Conservation (phyloP, 2,888 invertebrate genomes). For the Andrena minutula region DNA sequence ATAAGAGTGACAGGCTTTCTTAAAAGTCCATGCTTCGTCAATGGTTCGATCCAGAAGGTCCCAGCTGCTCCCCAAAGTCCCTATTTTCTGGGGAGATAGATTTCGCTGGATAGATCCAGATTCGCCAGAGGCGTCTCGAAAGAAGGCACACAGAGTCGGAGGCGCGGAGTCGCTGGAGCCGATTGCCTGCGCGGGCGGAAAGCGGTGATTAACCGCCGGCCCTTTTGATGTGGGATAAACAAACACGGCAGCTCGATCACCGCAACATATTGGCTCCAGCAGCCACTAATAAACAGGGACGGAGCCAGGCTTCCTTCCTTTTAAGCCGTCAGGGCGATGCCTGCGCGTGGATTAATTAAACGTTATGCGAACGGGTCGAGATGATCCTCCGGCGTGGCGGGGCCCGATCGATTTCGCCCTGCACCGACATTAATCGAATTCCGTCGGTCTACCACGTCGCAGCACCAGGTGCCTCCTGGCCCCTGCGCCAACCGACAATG, state of each 20-base stretch:
- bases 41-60: background rate
- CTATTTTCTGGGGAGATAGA: too few species aligned
- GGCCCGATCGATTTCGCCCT: constrained; percentile 56
- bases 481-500: background rate
- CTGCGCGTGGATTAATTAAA: constrained; percentile 69
- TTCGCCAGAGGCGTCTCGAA: constrained; percentile 18
- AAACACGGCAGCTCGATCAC: constrained; percentile 75
- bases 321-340: constrained; percentile 37
- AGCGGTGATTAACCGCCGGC: constrained; percentile 77
- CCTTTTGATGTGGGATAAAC: constrained; percentile 82
- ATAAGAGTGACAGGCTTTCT: too few species aligned
- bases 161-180: background rate
- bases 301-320: constrained; percentile 64
- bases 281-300: constrained; percentile 69
- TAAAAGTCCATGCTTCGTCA: too few species aligned
- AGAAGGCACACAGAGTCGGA: constrained; percentile 5
- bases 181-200: constrained; percentile 49
- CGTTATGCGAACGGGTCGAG: constrained; percentile 56
- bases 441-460: constrained; percentile 66
- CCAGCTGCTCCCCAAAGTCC: background rate
- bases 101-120: background rate
- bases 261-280: constrained; percentile 73
- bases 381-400: constrained; percentile 41
- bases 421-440: constrained; percentile 70
- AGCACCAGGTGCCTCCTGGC: constrained; percentile 36